phyloP scores from a whole-genome alignment of 1,140 invertebrate genomes.

The Octopus bimaculoides region DNA sequence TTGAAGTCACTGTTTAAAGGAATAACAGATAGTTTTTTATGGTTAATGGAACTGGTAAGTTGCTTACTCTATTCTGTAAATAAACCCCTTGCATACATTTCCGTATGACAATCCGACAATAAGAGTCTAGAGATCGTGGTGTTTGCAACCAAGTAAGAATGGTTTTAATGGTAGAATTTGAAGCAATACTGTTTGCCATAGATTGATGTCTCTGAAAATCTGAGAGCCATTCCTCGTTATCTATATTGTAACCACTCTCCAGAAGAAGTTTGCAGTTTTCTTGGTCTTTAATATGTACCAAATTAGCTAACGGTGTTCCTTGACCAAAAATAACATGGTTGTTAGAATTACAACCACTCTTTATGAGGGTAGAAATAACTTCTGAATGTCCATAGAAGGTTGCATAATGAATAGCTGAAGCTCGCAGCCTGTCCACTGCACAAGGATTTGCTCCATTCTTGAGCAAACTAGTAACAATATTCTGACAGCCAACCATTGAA shows the following conservation, averaged over 20 bases:
- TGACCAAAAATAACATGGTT: slow-evolving; percentile 35
- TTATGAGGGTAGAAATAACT: slow-evolving; percentile 28
- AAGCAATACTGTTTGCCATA: neutral
- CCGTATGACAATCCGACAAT: neutral
- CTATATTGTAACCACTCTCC: slow-evolving; percentile 33
- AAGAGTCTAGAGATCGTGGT: neutral
- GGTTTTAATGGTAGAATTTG: neutral
- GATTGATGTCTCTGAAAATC: neutral
- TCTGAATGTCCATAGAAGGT: slow-evolving; percentile 29
- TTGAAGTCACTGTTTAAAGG: neutral
- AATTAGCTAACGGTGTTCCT: slow-evolving; percentile 38
- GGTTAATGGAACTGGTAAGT: neutral
- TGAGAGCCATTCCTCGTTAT: slow-evolving; percentile 18
- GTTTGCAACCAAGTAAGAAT: neutral
- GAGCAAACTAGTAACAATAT: slow-evolving; percentile 32
- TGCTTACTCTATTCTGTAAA: neutral
- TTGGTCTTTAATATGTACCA: slow-evolving; percentile 30
- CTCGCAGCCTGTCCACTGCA: slow-evolving; percentile 32
- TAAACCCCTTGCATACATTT: neutral
- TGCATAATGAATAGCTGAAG: slow-evolving; percentile 44
- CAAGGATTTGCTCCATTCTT: slow-evolving; percentile 33
- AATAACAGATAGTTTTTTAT: slow-evolving; percentile 12
- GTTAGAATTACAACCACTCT: slow-evolving; percentile 37
- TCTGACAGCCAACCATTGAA: slow-evolving; percentile 28
- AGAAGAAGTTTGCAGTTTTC: slow-evolving; percentile 27